Evolutionary conservation across 2,888 invertebrate species (phyloP).

Genomic region (Caradrina clavipalpis): DNA sequence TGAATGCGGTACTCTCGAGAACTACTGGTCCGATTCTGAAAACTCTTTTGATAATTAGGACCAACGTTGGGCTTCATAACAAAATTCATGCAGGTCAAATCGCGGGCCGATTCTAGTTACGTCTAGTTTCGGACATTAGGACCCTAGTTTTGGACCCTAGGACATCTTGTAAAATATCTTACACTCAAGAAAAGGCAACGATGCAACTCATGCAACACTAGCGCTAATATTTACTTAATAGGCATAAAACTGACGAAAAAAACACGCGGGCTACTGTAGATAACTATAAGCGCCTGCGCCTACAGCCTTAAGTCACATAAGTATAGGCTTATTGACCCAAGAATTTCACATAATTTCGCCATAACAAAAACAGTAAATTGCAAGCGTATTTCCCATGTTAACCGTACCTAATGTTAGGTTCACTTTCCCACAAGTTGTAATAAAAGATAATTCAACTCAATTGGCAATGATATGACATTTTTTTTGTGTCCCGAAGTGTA

Average conservation of each 20-base stretch:
- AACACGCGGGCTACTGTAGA: neutral
- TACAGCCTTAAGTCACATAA: neutral
- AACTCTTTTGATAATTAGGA: no score
- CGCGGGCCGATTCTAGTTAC: no score
- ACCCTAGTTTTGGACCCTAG: no score
- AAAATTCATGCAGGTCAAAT: no score
- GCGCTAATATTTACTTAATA: neutral
- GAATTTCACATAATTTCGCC: constrained; percentile 54
- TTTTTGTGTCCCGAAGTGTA: constrained; percentile 62
- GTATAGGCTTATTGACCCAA: constrained; percentile 30
- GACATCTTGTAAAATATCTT: no score
- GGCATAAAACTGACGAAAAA: neutral
- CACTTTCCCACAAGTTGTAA: constrained; percentile 61
- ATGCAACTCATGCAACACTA: neutral
- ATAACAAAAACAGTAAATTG: constrained; percentile 38
- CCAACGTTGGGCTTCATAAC: no score
- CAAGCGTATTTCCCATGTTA: constrained; percentile 56
- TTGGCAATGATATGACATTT: constrained; percentile 65
- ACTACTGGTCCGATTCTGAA: no score
- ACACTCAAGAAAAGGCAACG: no score
- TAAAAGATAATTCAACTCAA: constrained; percentile 58
- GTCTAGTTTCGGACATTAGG: no score
- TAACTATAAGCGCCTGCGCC: neutral
- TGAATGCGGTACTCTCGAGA: no score
- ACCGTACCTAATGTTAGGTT: constrained; percentile 33